Percentiles rank a stretch among this genome's conserved stretches.
Evolutionary conservation across 1,140 invertebrate species (phyloP).

Genomic region (Pseudomyrmex pallidus): DNA sequence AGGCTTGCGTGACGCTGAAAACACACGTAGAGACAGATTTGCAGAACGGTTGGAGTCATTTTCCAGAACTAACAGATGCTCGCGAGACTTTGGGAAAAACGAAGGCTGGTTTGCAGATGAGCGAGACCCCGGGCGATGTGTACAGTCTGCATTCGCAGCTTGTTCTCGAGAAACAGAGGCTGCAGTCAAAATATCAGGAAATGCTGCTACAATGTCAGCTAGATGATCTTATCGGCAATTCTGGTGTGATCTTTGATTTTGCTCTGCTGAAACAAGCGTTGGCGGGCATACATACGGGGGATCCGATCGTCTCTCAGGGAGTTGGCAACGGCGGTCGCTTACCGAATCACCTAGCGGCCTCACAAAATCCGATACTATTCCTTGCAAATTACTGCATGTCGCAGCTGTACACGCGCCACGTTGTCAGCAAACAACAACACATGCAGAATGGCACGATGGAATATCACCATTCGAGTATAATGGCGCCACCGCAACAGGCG

Average conservation of each 20-base stretch:
- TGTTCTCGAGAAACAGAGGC: constrained; percentile 87
- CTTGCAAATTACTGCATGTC: constrained; percentile 91
- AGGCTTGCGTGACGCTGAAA: constrained; percentile 90
- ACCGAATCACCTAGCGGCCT: constrained; percentile 79
- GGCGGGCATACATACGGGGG: constrained; percentile 86
- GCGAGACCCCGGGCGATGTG: constrained; percentile 86
- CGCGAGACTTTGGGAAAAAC: constrained; percentile 88
- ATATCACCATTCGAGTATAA: constrained; percentile 83
- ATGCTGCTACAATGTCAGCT: constrained; percentile 90
- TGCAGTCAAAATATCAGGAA: constrained; percentile 89
- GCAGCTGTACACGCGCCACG: constrained; percentile 89
- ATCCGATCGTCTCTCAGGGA: constrained; percentile 81
- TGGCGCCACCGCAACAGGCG: constrained; percentile 75
- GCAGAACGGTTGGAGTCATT: constrained; percentile 88
- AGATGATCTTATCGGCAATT: constrained; percentile 89
- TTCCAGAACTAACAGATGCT: constrained; percentile 88
- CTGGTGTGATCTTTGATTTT: constrained; percentile 88
- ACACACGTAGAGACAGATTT: constrained; percentile 90
- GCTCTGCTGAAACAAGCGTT: constrained; percentile 88
- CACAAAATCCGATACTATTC: constrained; percentile 89
- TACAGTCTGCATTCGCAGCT: constrained; percentile 86
- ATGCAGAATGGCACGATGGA: constrained; percentile 86
- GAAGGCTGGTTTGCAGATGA: constrained; percentile 86
- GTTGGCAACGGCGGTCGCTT: constrained; percentile 78
- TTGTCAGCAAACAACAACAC: constrained; percentile 86